phyloP scores from a whole-genome alignment of 2,797 vertebrate genomes.

The Scleropages formosus region DNA sequence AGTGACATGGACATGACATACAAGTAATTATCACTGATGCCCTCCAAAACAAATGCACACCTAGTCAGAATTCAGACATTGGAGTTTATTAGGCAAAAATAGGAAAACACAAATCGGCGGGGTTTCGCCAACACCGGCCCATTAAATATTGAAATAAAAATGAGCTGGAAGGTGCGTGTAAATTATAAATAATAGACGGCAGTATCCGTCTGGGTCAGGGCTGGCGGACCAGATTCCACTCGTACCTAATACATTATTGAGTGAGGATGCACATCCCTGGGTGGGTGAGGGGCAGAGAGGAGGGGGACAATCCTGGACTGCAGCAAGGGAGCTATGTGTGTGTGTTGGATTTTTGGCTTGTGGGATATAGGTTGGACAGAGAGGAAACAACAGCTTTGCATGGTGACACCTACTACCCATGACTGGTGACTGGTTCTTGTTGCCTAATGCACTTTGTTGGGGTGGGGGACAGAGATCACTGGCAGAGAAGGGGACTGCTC shows the following conservation, averaged over 20 bases:
- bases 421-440: not conserved
- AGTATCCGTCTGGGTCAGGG: slow-evolving; percentile 86
- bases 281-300: slow-evolving; percentile 68
- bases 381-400: no score
- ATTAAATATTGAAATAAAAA: slow-evolving; percentile 98
- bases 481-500: slow-evolving; percentile 27
- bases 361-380: not conserved
- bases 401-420: no score
- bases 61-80: slow-evolving; percentile 27
- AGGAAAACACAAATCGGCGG: slow-evolving; percentile 47
- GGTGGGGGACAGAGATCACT: not conserved
- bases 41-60: slow-evolving; percentile 25
- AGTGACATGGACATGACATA: not conserved
- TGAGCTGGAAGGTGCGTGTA: slow-evolving; percentile 96
- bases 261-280: slow-evolving; percentile 95
- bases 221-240: slow-evolving; percentile 81
- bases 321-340: slow-evolving; percentile 78
- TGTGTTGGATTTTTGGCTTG: not conserved
- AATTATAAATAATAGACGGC: slow-evolving; percentile 98
- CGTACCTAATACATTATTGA: slow-evolving; percentile 99
- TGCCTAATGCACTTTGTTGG: not conserved
- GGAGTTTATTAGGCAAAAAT: slow-evolving; percentile 54
- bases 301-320: slow-evolving; percentile 84
- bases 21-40: slow-evolving; percentile 5
- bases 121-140: slow-evolving; percentile 44